Conservation (phyloP, 1,140 invertebrate species). For the Anagrus nilaparvatae region DNA sequence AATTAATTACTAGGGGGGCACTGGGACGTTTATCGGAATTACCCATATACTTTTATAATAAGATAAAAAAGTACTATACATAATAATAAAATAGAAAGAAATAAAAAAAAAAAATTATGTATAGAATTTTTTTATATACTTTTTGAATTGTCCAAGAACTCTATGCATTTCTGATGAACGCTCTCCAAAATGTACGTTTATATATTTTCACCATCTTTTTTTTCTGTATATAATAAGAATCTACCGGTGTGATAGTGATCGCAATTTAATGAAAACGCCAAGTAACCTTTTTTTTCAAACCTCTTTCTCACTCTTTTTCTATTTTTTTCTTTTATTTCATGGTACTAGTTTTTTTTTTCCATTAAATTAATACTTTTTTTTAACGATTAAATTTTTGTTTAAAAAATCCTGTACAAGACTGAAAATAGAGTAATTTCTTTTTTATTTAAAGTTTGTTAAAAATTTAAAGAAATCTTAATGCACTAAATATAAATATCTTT, state of each 20-base stretch:
- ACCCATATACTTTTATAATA: no score
- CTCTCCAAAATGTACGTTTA: constrained; percentile 15
- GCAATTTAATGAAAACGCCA: constrained; percentile 34
- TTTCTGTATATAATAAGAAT: no score
- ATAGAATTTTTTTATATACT: no score
- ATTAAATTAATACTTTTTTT: background rate
- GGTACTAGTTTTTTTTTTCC: background rate
- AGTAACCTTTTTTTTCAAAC: constrained; percentile 5
- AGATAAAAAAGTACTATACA: no score
- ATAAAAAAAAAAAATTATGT: no score
- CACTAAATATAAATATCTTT: background rate
- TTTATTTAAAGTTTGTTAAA: background rate
- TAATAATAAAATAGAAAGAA: no score
- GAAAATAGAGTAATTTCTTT: background rate
- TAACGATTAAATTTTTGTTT: background rate
- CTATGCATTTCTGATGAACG: constrained; percentile 42
- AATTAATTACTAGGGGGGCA: no score
- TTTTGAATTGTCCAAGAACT: constrained; percentile 22
- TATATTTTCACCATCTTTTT: constrained; percentile 8
- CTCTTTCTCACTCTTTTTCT: constrained; percentile 1
- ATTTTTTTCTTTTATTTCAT: background rate
- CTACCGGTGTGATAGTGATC: constrained; percentile 33
- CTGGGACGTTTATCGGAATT: no score
- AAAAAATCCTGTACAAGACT: background rate
- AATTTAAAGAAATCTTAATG: no score